phyloP scores from a whole-genome alignment of 2,888 invertebrate species.

The Dimorphilus gyrociliatus region DNA sequence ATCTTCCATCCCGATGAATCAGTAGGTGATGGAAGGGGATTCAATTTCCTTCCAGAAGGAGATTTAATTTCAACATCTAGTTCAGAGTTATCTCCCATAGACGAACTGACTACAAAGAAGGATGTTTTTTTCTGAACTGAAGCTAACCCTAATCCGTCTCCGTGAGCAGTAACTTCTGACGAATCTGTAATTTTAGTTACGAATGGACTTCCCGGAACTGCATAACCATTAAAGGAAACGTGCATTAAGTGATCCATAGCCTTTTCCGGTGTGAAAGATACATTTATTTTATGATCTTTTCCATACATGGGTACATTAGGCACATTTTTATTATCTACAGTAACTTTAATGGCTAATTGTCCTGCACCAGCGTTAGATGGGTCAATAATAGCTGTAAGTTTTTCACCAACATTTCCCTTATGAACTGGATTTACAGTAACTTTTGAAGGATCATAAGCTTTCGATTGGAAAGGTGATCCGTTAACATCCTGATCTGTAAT shows the following conservation, averaged over 20 bases:
- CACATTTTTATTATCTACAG: slow-evolving; percentile 85
- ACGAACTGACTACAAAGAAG: slow-evolving; percentile 74
- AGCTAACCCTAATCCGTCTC: slow-evolving; percentile 71
- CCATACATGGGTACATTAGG: slow-evolving; percentile 96
- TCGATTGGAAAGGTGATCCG: too few species aligned
- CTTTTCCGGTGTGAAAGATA: slow-evolving; percentile 90
- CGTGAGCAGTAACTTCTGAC: slow-evolving; percentile 55
- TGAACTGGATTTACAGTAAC: too few species aligned
- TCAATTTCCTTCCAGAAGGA: too few species aligned
- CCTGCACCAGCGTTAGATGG: slow-evolving; percentile 89
- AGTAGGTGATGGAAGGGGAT: too few species aligned
- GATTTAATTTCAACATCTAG: slow-evolving; percentile 38
- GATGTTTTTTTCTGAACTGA: slow-evolving; percentile 68
- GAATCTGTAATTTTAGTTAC: slow-evolving; percentile 62
- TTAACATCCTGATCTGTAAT: too few species aligned
- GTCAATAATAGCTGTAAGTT: too few species aligned
- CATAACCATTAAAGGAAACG: slow-evolving; percentile 84
- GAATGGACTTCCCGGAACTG: slow-evolving; percentile 85
- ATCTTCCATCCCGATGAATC: too few species aligned
- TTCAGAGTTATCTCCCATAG: slow-evolving; percentile 39
- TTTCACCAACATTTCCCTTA: too few species aligned
- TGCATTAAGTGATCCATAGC: slow-evolving; percentile 76
- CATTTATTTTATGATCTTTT: slow-evolving; percentile 85
- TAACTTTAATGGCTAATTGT: slow-evolving; percentile 90
- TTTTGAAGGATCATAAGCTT: too few species aligned